These are phyloP conservation scores for Conistra vaccinii DNA, from an alignment of 2,888 invertebrate species.

Conservation along the genomic window DNA sequence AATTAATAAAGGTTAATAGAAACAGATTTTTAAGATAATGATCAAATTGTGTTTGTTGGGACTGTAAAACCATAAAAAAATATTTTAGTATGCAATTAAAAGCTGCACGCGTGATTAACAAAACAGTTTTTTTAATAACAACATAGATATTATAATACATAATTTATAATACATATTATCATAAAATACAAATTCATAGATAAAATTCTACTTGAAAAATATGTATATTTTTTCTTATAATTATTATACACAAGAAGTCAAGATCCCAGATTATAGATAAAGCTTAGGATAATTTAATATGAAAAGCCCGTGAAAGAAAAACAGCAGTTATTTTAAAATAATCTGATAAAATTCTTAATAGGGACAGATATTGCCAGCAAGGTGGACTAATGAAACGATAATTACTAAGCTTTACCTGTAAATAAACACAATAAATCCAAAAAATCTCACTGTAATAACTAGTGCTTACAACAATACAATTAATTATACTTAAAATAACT, in stretches of 20 bases:
- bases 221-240: not conserved
- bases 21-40: slow-evolving; percentile 23
- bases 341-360: not conserved
- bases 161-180: not conserved
- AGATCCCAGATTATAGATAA: not conserved
- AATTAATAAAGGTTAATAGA: slow-evolving; percentile 57
- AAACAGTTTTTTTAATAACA: not conserved
- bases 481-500: slow-evolving; percentile 2
- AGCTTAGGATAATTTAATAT: not conserved
- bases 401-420: not conserved
- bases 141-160: not conserved
- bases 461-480: slow-evolving; percentile 11
- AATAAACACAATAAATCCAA: not conserved
- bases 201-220: not conserved
- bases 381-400: not conserved
- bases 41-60: slow-evolving; percentile 2
- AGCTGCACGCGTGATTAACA: not conserved
- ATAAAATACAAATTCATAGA: not conserved
- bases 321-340: not conserved
- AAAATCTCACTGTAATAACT: not conserved
- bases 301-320: not conserved
- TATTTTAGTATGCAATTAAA: not conserved
- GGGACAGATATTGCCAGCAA: not conserved
- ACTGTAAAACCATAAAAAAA: slow-evolving; percentile 2
- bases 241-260: not conserved